A percentile compares a stretch with the other conserved stretches of the same genome.
Evolutionary conservation across 2,888 invertebrate species (phyloP).

Genomic region (Hypselothyrea guttata): DNA sequence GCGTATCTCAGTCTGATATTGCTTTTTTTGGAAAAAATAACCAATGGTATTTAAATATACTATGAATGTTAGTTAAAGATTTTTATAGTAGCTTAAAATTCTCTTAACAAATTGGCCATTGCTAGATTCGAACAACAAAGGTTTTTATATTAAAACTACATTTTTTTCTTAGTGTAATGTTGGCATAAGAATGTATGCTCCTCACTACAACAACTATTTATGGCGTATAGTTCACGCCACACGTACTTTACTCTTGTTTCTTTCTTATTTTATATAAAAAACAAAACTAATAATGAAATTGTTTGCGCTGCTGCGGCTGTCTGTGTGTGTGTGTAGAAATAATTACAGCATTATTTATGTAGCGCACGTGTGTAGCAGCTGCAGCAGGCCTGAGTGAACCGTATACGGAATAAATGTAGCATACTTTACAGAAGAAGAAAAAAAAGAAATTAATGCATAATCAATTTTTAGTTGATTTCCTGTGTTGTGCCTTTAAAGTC

Average conservation of each 20-base stretch:
- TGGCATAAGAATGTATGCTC: too few relatives aligned
- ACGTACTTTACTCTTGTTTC: constrained; percentile 21
- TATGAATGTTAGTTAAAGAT: too few relatives aligned
- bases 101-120: too few relatives aligned
- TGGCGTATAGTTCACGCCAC: background rate
- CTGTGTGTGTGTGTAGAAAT: constrained; percentile 60
- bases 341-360: constrained; percentile 74
- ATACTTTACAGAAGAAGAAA: constrained; percentile 56
- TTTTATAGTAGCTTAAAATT: too few relatives aligned
- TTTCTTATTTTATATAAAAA: constrained; percentile 30
- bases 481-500: constrained; percentile 30
- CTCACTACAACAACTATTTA: too few relatives aligned
- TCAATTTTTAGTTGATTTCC: constrained; percentile 14
- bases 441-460: constrained; percentile 18
- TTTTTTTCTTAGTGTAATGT: too few relatives aligned
- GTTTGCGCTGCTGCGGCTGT: constrained; percentile 48
- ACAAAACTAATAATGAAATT: constrained; percentile 71
- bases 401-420: constrained; percentile 32
- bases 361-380: constrained; percentile 53
- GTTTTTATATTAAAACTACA: too few relatives aligned
- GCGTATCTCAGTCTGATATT: too few relatives aligned
- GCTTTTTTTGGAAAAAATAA: too few relatives aligned
- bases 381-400: background rate
- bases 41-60: too few relatives aligned
- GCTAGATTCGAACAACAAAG: too few relatives aligned